phyloP scores from a whole-genome alignment of 2,113 vertebrate species.

The Mixornis gularis region DNA sequence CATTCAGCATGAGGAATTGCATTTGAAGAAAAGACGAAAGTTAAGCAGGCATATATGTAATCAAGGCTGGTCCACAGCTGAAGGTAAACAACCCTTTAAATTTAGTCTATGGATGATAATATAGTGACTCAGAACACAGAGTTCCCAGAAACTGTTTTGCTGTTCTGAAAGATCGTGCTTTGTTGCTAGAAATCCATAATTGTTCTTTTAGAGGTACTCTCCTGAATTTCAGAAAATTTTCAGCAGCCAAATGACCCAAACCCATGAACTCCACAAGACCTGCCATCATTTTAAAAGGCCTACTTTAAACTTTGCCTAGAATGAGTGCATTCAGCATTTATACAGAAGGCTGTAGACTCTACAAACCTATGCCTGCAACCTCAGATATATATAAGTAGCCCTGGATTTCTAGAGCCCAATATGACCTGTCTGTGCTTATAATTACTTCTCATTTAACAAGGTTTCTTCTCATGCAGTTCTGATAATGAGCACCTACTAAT shows the following conservation, averaged over 20 bases:
- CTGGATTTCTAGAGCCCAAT: neutral
- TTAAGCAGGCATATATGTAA: neutral
- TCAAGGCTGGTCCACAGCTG: neutral
- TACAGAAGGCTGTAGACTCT: neutral
- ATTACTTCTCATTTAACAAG: neutral
- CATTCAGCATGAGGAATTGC: neutral
- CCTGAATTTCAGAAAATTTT: neutral
- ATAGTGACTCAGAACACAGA: neutral
- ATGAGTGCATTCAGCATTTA: neutral
- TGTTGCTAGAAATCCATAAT: neutral
- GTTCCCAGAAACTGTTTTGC: neutral
- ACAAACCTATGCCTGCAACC: neutral
- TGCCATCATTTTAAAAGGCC: neutral
- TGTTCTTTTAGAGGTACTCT: neutral
- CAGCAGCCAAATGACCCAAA: neutral
- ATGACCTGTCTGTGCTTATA: neutral
- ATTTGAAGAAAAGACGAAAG: neutral
- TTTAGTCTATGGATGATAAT: neutral
- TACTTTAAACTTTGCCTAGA: neutral
- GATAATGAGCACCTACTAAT: neutral
- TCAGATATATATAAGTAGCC: neutral
- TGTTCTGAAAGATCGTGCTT: neutral
- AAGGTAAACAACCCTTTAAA: neutral
- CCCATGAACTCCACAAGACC: neutral
- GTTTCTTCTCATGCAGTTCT: neutral